Evolutionary conservation across 2,888 invertebrate species (phyloP).

Genomic region (Ptilodon capucinus): DNA sequence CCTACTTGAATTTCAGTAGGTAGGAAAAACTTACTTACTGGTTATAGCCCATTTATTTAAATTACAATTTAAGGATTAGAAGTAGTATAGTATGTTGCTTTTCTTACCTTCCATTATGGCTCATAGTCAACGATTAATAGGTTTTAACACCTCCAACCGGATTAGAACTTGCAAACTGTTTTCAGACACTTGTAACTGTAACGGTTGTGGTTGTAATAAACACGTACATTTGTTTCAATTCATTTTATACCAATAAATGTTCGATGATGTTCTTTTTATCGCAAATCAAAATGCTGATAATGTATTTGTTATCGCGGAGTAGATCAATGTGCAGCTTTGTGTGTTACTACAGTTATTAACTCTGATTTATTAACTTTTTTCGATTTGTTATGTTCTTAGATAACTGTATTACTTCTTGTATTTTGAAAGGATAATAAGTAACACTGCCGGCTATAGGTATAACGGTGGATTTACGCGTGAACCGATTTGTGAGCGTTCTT

Average conservation of each 20-base stretch:
- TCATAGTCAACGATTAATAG: slow-evolving; percentile 12
- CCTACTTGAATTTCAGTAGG: no score
- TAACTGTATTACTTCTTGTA: not conserved
- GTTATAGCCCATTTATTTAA: not conserved
- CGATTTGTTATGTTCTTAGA: not conserved
- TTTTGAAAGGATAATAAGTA: not conserved
- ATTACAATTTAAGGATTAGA: no score
- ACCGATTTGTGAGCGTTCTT: not conserved
- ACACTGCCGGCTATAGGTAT: not conserved
- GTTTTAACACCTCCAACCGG: not conserved
- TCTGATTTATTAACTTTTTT: slow-evolving; percentile 24
- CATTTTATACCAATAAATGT: slow-evolving; percentile 31
- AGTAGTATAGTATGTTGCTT: no score
- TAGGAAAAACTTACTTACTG: no score
- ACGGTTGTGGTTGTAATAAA: slow-evolving; percentile 20
- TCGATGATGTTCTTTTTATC: slow-evolving; percentile 35
- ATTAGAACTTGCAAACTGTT: slow-evolving; percentile 2
- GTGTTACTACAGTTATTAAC: slow-evolving; percentile 23
- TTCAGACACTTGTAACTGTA: slow-evolving; percentile 13
- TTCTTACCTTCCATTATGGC: slow-evolving; percentile 21
- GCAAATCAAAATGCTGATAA: slow-evolving; percentile 35
- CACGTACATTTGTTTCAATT: slow-evolving; percentile 12
- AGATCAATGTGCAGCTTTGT: slow-evolving; percentile 16
- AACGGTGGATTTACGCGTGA: not conserved
- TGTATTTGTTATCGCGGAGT: slow-evolving; percentile 29